Percentiles rank a stretch among this genome's conserved stretches.
Evolutionary conservation across 2,113 vertebrate species (phyloP).

Genomic region (Myiozetetes cayanensis): DNA sequence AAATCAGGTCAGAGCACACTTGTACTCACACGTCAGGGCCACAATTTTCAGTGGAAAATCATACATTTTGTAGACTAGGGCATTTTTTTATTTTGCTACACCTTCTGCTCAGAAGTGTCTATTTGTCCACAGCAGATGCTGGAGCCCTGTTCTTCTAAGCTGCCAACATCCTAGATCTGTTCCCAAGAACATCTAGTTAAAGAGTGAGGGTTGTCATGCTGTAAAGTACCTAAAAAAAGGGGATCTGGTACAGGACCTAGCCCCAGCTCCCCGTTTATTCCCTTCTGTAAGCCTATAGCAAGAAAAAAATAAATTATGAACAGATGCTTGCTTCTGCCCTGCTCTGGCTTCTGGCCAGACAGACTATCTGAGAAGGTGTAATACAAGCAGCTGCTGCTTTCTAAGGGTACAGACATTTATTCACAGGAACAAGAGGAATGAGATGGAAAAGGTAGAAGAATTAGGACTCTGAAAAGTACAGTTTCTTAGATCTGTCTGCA

Average conservation of each 20-base stretch:
- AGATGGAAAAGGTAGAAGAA: not conserved
- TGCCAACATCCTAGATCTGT: not conserved
- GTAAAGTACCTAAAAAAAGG: not conserved
- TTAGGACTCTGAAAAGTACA: not conserved
- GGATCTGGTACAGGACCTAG: not conserved
- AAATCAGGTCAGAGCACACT: not conserved
- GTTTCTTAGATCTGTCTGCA: not conserved
- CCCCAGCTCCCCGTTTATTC: not conserved
- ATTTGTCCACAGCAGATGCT: not conserved
- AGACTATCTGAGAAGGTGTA: not conserved
- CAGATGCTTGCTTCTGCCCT: not conserved
- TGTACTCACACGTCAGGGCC: not conserved
- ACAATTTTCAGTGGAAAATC: not conserved
- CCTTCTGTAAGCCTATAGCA: not conserved
- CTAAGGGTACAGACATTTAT: not conserved
- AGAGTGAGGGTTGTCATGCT: not conserved
- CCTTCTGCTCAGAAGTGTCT: not conserved
- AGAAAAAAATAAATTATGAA: not conserved
- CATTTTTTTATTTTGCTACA: not conserved
- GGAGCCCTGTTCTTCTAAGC: not conserved
- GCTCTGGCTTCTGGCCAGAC: not conserved
- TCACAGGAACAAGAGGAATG: not conserved
- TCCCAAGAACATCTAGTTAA: not conserved
- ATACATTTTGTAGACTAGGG: not conserved
- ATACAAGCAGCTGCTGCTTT: not conserved